Evolutionary conservation across 1,140 invertebrate genomes (phyloP).

Genomic region (Eubasilissa regina): DNA sequence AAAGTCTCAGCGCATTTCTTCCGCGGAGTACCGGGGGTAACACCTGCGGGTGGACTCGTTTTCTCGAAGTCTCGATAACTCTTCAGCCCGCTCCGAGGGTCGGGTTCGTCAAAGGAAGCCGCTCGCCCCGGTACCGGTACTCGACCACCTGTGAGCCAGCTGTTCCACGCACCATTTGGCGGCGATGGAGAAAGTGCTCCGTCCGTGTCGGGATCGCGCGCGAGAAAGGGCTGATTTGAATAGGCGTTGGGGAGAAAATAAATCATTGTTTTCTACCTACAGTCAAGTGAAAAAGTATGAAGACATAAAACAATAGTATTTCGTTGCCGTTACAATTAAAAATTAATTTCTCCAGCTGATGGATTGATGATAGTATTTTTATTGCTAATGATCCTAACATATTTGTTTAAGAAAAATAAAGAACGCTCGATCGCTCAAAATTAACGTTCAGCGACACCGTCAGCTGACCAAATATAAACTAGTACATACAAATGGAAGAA

Average conservation of each 20-base stretch:
- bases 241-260: too few species aligned
- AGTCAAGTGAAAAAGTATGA: background rate
- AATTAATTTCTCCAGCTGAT: too few species aligned
- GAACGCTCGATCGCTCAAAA: too few species aligned
- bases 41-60: background rate
- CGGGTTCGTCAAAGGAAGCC: slow-evolving; percentile 19
- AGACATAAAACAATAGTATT: too few species aligned
- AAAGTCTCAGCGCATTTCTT: background rate
- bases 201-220: background rate
- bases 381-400: too few species aligned
- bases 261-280: background rate
- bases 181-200: background rate
- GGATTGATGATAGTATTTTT: too few species aligned
- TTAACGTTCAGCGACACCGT: too few species aligned
- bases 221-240: background rate
- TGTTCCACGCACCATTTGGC: slow-evolving; percentile 28
- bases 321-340: too few species aligned
- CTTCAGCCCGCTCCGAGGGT: slow-evolving; percentile 3
- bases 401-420: too few species aligned
- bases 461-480: too few species aligned
- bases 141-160: background rate
- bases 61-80: background rate
- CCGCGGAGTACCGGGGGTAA: background rate
- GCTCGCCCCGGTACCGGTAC: background rate
- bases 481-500: too few species aligned